Percentiles rank a stretch among this genome's conserved stretches.
Evolutionary conservation across 2,888 invertebrate species (phyloP).

Genomic region (Eledone cirrhosa): DNA sequence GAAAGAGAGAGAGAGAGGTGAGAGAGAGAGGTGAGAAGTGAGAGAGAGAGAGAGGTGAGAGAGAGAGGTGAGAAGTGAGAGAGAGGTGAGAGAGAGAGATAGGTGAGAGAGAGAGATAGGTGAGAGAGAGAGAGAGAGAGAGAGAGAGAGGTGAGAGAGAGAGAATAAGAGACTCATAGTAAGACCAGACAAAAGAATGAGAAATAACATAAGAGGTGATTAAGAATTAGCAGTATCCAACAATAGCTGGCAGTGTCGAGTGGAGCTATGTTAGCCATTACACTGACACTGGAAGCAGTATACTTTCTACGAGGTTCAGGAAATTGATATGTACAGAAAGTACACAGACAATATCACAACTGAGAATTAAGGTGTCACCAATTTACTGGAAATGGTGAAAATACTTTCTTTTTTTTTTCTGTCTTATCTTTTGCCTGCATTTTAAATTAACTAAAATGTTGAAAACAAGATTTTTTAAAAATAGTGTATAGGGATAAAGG

Average conservation of each 20-base stretch:
- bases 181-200: neutral
- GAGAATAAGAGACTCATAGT: neutral
- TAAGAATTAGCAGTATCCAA: no score
- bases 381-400: slow-evolving; percentile 16
- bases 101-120: neutral
- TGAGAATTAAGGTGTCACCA: slow-evolving; percentile 9
- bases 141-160: no score
- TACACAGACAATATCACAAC: slow-evolving; percentile 28
- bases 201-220: no score
- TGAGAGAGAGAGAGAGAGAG: neutral
- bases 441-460: slow-evolving; percentile 11
- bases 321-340: slow-evolving; percentile 28
- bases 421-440: neutral
- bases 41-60: no score
- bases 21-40: neutral
- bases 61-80: no score
- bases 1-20: neutral
- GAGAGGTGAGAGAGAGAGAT: no score
- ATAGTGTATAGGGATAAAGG: no score
- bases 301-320: no score
- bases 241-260: no score
- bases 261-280: no score
- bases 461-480: neutral
- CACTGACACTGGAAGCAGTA: no score
- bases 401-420: neutral